Evolutionary conservation across 2,888 invertebrate genomes (phyloP).

Genomic region (Habroteleia sp.): DNA sequence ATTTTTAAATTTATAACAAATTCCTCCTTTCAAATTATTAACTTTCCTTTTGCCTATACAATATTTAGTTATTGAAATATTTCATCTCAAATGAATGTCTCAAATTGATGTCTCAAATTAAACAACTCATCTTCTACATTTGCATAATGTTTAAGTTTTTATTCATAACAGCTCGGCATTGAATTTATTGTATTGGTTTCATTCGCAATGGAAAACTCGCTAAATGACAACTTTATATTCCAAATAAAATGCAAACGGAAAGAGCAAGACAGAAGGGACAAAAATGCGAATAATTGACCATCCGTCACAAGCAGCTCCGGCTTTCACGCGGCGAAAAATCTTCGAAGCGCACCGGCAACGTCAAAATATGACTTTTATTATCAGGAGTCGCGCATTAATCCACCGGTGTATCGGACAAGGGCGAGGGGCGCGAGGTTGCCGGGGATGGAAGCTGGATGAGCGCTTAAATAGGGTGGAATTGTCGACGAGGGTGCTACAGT

Average conservation of each 20-base stretch:
- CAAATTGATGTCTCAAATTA: no score
- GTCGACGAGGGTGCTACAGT: slow-evolving; percentile 61
- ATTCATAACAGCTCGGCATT: not conserved
- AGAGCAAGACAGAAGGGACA: slow-evolving; percentile 14
- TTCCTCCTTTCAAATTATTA: no score
- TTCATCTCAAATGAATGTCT: no score
- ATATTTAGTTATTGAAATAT: no score
- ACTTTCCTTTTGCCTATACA: no score
- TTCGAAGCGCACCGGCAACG: slow-evolving; percentile 33
- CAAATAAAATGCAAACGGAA: slow-evolving; percentile 26
- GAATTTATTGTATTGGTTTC: slow-evolving; percentile 7
- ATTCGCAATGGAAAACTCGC: not conserved
- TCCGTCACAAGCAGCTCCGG: slow-evolving; percentile 32
- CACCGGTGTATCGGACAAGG: slow-evolving; percentile 56
- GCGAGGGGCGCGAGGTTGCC: slow-evolving; percentile 23
- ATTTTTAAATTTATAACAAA: no score
- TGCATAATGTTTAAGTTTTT: no score
- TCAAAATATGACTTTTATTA: slow-evolving; percentile 63
- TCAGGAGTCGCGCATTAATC: slow-evolving; percentile 57
- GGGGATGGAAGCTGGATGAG: slow-evolving; percentile 54
- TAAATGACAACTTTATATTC: slow-evolving; percentile 32
- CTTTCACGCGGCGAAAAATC: slow-evolving; percentile 44
- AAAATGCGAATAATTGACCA: slow-evolving; percentile 55
- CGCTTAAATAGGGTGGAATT: slow-evolving; percentile 59
- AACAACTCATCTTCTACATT: no score